phyloP scores from a whole-genome alignment of 2,888 invertebrate species.

The Atrina japonica region DNA sequence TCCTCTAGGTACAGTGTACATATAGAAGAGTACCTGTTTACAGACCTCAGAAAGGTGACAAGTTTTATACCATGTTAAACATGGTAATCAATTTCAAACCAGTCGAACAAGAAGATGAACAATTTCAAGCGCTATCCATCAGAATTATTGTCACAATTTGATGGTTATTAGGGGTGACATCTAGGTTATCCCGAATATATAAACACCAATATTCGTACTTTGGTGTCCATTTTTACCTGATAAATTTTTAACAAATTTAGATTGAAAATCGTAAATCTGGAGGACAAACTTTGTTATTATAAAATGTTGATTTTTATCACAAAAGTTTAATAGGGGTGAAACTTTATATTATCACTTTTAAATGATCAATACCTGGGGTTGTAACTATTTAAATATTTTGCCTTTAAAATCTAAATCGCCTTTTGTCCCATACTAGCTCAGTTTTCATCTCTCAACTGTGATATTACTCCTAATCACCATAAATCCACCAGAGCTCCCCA shows the following conservation, averaged over 20 bases:
- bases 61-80: no score
- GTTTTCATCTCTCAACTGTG: conserved; percentile 23
- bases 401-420: conserved; percentile 1
- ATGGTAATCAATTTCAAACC: no score
- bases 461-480: conserved; percentile 18
- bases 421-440: conserved; percentile 1
- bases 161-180: no score
- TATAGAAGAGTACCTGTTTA: no score
- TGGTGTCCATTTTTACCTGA: background rate
- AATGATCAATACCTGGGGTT: conserved; percentile 20
- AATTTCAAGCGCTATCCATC: no score
- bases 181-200: no score
- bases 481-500: conserved; percentile 7
- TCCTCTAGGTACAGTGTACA: no score
- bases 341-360: conserved; percentile 23
- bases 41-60: no score
- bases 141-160: no score
- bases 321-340: conserved; percentile 31
- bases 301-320: conserved; percentile 4
- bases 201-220: no score
- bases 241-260: background rate
- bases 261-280: background rate
- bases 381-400: conserved; percentile 15
- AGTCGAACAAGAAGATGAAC: no score
- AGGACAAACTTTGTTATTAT: background rate